Base-by-base conservation (phyloP, 2,888 invertebrate species). In the Aricia artaxerxes region DNA sequence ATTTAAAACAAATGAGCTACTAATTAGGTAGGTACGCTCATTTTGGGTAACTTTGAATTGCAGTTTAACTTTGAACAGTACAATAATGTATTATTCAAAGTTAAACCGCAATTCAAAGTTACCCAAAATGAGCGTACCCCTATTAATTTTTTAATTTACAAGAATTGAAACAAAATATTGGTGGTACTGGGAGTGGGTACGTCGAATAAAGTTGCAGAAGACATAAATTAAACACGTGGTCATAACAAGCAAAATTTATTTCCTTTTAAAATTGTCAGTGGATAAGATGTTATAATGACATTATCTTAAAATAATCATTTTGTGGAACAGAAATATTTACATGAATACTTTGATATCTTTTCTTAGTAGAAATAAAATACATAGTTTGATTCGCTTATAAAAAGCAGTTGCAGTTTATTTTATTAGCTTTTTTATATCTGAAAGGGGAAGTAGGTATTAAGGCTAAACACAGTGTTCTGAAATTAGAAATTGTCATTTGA, bases 221-320 rank as follows among this genome's bases (percentile, higher is more conserved):
- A 4, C 5, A 13, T 35, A 35, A 69, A 69, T 69, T 13, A 69
- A 69, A 69, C 69, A 69, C 69, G 4, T 69, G 77, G 40, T 79
- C 78, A 80, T 89, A 92, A 92, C 92, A 92, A 92, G 92, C 92
- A 92, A 92, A 91, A 90, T 86, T 88, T 91, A 89, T 90, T 90
- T 82, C 79, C 79, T 81, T 80, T 78, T 57, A 24, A 57, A 76
- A 76, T 35, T 57, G 35, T 57, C 76, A 82, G 90, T 90, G 91
- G 89, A 87, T 90, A 89, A 88, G 87, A 88, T 86, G 85, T 82
- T 84, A 83, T 84, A 85, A 87, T 89, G 86, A 88, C 88, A 89
- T 88, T 87, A 89, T 88, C 89, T 84, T 86, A 88, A 88, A 83
- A 84, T 86, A 85, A 83, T 85, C 87, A 87, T 83, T 85, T 87